Base-by-base conservation (phyloP, 37 sponge, comb jelly and placozoan species). In the Petrosia ficiformis region DNA sequence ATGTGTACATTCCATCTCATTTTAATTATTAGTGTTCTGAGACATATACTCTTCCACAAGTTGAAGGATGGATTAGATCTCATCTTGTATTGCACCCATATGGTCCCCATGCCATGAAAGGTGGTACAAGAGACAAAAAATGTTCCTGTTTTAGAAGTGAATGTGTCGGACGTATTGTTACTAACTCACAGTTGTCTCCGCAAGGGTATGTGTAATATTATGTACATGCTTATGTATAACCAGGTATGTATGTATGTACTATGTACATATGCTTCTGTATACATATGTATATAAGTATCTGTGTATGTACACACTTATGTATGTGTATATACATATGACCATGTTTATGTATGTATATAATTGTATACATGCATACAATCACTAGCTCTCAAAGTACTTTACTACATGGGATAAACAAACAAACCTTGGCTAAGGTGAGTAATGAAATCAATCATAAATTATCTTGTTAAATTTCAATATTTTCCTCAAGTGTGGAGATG, bases 21-120 rank as follows among this genome's bases (percentile, higher is more conserved):
- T n/a, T n/a, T n/a, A n/a, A n/a, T n/a, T 44, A 59, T 22, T 42
- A 90, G 90, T 21, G 61, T 11, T 58, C 78, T 10, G 41, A 44
- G 64, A 67, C 42, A 30, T 90, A 85, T 37, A 63, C 81, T 2
- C 11, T 63, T 22, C 0, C 73, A 22, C 69, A 76, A 24, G 44
- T 90, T 65, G 79, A 80, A 68, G 33, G 25, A 32, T 91, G 91
- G 91, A 28, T 86, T 16, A 52, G 65, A 1, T 6, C 44, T 19
- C 72, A 74, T 33, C 60, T 91, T 0, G 42, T 66, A 31, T 19
- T 73, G 32, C 74, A 71, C 57, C 87, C 83, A 0, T 79, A 44
- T 70, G 87, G 91, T 11, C 48, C 83, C 37, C 71, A 75, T 21
- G 52, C 71, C 59, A 48, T 91, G 65, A 44, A 39, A 39, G 59